A percentile compares a stretch with the other conserved stretches of the same genome.
phyloP scores from a whole-genome alignment of 2,888 invertebrate species.

The Anthrax anthrax region DNA sequence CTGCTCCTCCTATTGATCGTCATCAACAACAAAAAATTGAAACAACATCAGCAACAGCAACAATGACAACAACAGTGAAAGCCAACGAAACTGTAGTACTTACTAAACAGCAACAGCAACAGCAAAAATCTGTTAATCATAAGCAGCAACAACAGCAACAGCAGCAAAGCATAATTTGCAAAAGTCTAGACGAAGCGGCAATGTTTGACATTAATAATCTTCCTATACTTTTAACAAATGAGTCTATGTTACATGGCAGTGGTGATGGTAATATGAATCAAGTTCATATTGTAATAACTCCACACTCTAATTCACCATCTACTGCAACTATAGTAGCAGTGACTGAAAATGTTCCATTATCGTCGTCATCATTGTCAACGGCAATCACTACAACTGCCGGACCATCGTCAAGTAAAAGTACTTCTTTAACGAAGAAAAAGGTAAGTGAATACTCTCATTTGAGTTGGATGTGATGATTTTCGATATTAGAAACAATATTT shows the following conservation, averaged over 20 bases:
- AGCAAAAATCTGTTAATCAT: slow-evolving; percentile 3
- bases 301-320: background rate
- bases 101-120: slow-evolving; percentile 8
- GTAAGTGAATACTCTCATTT: background rate
- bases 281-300: background rate
- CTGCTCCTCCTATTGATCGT: background rate
- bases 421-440: slow-evolving; percentile 37
- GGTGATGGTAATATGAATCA: background rate
- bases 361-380: slow-evolving; percentile 1
- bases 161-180: background rate
- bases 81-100: slow-evolving; percentile 9
- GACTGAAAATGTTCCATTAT: background rate
- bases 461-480: too few species aligned
- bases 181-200: background rate
- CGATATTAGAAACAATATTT: too few species aligned
- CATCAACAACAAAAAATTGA: slow-evolving; percentile 8
- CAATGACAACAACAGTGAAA: slow-evolving; percentile 2
- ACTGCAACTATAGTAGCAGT: background rate
- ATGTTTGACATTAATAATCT: background rate
- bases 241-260: background rate
- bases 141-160: slow-evolving; percentile 1
- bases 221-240: background rate
- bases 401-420: slow-evolving; percentile 30
- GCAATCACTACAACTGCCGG: slow-evolving; percentile 4
- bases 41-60: background rate